phyloP scores from a whole-genome alignment of 1,140 invertebrate species.

The Sogatella furcifera region DNA sequence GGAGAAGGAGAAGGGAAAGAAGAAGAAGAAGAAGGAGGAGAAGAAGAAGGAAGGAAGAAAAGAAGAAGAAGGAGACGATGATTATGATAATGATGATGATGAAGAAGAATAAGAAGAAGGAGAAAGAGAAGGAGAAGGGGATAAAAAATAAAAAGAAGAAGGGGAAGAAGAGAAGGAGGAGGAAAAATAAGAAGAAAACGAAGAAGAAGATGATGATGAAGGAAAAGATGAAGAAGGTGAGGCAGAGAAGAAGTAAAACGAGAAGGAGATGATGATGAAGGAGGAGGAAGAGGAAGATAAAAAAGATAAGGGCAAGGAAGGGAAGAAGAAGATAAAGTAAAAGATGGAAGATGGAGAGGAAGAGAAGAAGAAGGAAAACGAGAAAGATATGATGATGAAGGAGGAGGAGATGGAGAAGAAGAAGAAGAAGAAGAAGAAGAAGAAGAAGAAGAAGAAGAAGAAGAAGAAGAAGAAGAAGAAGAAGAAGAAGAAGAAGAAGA shows the following conservation, averaged over 20 bases:
- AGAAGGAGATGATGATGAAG: not conserved
- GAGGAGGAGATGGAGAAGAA: not conserved
- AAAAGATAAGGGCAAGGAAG: not conserved
- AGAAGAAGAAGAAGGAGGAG: constrained; percentile 1
- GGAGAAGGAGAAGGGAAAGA: not conserved
- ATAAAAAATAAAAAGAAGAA: not conserved
- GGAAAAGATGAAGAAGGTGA: not conserved
- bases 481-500: not conserved
- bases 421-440: not conserved
- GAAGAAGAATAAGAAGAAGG: constrained; percentile 1
- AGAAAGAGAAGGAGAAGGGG: not conserved
- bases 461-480: constrained; percentile 5
- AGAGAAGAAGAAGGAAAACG: not conserved
- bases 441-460: not conserved
- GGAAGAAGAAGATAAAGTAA: not conserved
- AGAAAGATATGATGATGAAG: too few relatives aligned
- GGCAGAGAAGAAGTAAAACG: not conserved
- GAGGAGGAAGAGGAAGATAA: not conserved
- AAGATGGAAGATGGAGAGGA: not conserved
- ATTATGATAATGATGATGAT: too few relatives aligned
- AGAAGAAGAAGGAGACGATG: not conserved
- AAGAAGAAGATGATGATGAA: not conserved
- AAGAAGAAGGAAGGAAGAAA: not conserved
- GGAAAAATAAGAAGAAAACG: constrained; percentile 1
- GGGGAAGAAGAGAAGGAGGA: not conserved